Conservation (phyloP, 2,113 vertebrate genomes). For the Rhabdornis inornatus region DNA sequence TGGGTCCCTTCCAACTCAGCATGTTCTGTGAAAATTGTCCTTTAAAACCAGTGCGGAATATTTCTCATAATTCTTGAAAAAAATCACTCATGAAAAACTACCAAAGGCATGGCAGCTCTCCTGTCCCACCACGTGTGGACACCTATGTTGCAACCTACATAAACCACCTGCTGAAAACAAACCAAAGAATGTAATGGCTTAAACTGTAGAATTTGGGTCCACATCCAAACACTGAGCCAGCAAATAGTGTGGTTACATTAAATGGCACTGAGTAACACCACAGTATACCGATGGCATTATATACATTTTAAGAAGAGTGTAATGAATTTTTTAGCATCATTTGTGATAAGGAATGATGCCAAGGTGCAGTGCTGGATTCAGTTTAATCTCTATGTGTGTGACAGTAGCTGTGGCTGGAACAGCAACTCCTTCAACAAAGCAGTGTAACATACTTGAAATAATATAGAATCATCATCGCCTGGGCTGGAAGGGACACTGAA, state of each 20-base stretch:
- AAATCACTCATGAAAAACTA: rapidly evolving
- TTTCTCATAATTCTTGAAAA: neutral
- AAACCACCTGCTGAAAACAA: neutral
- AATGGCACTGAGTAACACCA: neutral
- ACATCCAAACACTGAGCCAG: neutral
- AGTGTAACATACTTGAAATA: too few species aligned
- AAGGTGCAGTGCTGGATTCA: neutral
- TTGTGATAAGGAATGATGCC: neutral
- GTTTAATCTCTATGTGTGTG: rapidly evolving
- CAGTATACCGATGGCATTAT: neutral
- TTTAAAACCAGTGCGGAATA: neutral
- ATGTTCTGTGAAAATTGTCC: neutral
- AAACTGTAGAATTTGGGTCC: neutral
- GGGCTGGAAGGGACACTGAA: neutral
- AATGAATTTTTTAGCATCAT: neutral
- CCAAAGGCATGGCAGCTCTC: rapidly evolving
- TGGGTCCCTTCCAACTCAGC: neutral
- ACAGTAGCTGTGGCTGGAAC: neutral
- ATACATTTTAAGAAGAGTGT: neutral
- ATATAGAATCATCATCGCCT: neutral
- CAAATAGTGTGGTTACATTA: neutral
- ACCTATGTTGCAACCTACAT: rapidly evolving
- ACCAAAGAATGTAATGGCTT: neutral
- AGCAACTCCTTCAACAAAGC: neutral
- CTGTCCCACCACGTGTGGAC: rapidly evolving